A percentile compares a stretch with the other conserved stretches of the same genome.
Conservation (phyloP, 2,113 vertebrate species). For the Aspidoscelis tigris region DNA sequence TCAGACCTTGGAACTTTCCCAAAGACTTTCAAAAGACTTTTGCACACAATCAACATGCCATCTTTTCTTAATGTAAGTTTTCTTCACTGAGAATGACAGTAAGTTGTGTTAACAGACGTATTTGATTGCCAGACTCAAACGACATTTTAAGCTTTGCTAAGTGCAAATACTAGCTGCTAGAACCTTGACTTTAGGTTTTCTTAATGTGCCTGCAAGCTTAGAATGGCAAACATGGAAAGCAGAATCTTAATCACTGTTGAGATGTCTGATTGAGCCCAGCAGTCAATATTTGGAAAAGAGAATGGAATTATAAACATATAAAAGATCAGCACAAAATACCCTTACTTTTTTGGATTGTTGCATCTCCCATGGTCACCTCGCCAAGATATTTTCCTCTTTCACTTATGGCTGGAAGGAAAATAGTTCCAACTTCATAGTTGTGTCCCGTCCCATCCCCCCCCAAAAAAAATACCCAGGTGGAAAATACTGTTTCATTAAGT, state of each 20-base stretch:
- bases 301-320: not conserved
- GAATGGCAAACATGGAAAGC: not conserved
- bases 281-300: not conserved
- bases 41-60: slow-evolving; percentile 86
- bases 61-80: slow-evolving; percentile 84
- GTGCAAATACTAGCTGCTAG: no score
- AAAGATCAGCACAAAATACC: not conserved
- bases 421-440: not conserved
- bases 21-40: slow-evolving; percentile 86
- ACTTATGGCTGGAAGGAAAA: not conserved
- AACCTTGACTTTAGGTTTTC: not conserved
- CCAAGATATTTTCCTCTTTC: not conserved
- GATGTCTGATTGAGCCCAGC: not conserved
- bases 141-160: not conserved
- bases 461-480: not conserved
- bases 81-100: not conserved
- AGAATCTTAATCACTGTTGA: not conserved
- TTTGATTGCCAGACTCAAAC: not conserved
- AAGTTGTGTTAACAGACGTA: not conserved
- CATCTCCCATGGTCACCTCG: no score
- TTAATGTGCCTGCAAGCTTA: not conserved
- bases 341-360: not conserved
- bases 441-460: not conserved
- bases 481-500: not conserved
- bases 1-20: slow-evolving; percentile 88